Evolutionary conservation across 2,113 vertebrate genomes (phyloP).

Genomic region (Hippocampus abdominalis): DNA sequence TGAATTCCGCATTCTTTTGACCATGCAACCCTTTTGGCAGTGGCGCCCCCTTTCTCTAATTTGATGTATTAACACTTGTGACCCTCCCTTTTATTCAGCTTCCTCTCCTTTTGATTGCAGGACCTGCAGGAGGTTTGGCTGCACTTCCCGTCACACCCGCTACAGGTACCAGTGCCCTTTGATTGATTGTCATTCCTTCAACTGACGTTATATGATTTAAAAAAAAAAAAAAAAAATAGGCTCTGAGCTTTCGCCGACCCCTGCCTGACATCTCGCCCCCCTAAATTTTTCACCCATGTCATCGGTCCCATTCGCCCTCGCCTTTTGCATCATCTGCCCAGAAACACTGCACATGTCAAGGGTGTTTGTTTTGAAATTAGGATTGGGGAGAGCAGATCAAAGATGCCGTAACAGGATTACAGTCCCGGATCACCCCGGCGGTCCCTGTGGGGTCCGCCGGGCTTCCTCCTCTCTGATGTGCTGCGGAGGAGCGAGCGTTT

Average conservation of each 20-base stretch:
- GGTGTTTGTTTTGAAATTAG: slow-evolving; percentile 69
- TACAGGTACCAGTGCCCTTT: slow-evolving; percentile 83
- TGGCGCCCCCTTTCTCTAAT: not conserved
- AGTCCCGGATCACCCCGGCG: slow-evolving; percentile 57
- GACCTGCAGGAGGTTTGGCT: slow-evolving; percentile 96
- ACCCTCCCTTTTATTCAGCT: not conserved
- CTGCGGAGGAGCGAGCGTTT: slow-evolving; percentile 39
- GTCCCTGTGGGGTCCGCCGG: slow-evolving; percentile 49
- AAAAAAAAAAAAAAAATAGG: not conserved
- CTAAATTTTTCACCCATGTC: not conserved
- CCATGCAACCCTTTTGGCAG: not conserved
- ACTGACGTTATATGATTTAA: too few species aligned
- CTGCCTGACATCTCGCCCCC: not conserved
- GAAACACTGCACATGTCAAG: slow-evolving; percentile 58
- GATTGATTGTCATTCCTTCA: slow-evolving; percentile 5
- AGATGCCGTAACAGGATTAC: slow-evolving; percentile 73
- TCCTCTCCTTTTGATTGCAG: slow-evolving; percentile 61
- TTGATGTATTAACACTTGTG: slow-evolving; percentile 2
- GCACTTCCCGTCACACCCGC: slow-evolving; percentile 94
- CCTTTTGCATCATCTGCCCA: slow-evolving; percentile 45
- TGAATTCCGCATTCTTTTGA: not conserved
- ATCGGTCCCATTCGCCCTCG: not conserved
- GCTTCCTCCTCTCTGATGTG: slow-evolving; percentile 60
- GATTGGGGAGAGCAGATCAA: slow-evolving; percentile 67
- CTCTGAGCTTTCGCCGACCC: not conserved